Percentiles rank a stretch among this genome's conserved stretches.
These are phyloP conservation scores for Hymenochirus boettgeri DNA, from an alignment of 2,113 vertebrate species.

Conservation along the genomic window DNA sequence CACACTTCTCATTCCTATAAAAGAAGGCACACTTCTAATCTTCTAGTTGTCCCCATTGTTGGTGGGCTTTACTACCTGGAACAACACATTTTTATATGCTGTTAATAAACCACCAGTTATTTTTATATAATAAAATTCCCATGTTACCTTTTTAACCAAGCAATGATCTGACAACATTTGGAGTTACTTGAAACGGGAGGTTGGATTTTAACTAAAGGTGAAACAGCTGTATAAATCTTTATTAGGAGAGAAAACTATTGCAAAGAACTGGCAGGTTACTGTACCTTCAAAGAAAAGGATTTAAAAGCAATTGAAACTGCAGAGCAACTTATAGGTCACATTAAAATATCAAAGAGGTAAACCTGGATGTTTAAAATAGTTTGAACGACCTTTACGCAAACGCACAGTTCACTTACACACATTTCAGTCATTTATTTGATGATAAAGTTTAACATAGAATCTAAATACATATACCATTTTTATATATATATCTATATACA, in stretches of 20 bases:
- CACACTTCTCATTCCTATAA: no score
- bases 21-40: no score
- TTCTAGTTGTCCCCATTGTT: not conserved
- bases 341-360: no score
- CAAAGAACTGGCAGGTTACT: slow-evolving; percentile 17
- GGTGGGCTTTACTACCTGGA: not conserved
- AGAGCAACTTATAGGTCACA: no score
- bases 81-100: slow-evolving; percentile 6
- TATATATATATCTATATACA: no score
- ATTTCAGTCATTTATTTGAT: no score
- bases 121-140: slow-evolving; percentile 14
- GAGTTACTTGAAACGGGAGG: not conserved
- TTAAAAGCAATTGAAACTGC: slow-evolving; percentile 24
- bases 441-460: no score
- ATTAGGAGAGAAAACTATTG: not conserved
- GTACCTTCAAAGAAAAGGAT: slow-evolving; percentile 28
- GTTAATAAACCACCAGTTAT: not conserved
- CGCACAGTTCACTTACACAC: no score
- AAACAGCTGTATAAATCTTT: slow-evolving; percentile 22
- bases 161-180: not conserved
- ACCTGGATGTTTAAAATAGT: no score
- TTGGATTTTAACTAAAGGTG: not conserved
- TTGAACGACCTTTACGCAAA: no score
- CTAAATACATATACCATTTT: no score
- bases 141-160: not conserved